A percentile compares a stretch with the other conserved stretches of the same genome.
These are phyloP conservation scores for Clinocottus analis DNA, from an alignment of 2,113 vertebrate genomes.

Conservation along the genomic window DNA sequence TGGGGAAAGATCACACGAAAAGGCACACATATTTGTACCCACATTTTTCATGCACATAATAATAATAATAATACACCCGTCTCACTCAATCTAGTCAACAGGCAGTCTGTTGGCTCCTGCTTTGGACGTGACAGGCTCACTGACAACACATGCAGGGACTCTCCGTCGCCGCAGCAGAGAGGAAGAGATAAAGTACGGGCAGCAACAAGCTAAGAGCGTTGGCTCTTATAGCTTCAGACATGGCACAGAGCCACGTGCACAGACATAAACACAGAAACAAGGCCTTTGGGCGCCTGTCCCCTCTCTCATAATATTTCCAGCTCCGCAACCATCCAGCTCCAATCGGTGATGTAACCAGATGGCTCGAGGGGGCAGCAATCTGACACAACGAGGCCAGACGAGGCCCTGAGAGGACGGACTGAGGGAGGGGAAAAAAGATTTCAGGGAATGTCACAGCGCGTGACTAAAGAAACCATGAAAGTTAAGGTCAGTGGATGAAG, in stretches of 20 bases:
- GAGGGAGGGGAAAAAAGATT: conserved; percentile 25
- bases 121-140: neutral
- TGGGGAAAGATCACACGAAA: too few relatives aligned
- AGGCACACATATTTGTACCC: neutral
- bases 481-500: conserved; percentile 44
- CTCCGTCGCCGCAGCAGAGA: conserved; percentile 12
- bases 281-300: conserved; percentile 16
- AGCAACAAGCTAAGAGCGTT: conserved; percentile 1
- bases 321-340: conserved; percentile 20
- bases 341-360: conserved; percentile 41
- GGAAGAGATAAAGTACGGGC: neutral
- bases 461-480: conserved; percentile 31
- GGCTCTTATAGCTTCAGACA: conserved; percentile 13
- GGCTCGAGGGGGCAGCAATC: conserved; percentile 51
- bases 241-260: conserved; percentile 9
- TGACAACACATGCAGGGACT: conserved; percentile 1
- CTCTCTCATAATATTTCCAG: conserved; percentile 27
- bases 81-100: neutral
- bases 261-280: conserved; percentile 23
- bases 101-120: neutral
- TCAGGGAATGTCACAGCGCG: conserved; percentile 41
- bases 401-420: conserved; percentile 42
- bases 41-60: neutral
- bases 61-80: neutral
- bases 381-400: conserved; percentile 66